These are phyloP conservation scores for Adrianichthys oophorus DNA, from an alignment of 2,797 vertebrate species.

Conservation along the genomic window DNA sequence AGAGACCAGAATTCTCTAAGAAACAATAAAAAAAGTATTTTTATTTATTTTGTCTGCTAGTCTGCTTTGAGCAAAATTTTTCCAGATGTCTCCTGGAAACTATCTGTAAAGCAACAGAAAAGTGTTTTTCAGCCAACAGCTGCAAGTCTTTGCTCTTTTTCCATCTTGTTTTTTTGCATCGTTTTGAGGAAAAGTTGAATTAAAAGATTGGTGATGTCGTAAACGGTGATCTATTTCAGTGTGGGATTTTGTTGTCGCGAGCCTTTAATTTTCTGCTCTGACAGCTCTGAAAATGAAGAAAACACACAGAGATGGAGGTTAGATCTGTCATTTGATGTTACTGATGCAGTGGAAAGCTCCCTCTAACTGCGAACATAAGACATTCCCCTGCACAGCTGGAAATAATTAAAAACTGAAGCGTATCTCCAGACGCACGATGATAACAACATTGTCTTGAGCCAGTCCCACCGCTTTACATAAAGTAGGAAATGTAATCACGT, in stretches of 20 bases:
- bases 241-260: background rate
- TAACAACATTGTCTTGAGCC: constrained; percentile 57
- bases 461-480: constrained; percentile 40
- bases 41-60: background rate
- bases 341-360: constrained; percentile 6
- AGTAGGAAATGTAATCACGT: constrained; percentile 58
- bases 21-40: background rate
- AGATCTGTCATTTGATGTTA: constrained; percentile 19
- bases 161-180: background rate
- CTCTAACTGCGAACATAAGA: constrained; percentile 20
- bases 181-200: background rate
- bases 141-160: constrained; percentile 1
- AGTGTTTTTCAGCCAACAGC: background rate
- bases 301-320: constrained; percentile 2
- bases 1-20: background rate
- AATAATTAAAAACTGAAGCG: constrained; percentile 59
- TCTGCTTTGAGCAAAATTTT: background rate
- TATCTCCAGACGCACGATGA: constrained; percentile 56
- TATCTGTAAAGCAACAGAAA: constrained; percentile 1
- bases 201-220: background rate
- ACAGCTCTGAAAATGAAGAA: constrained; percentile 3
- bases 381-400: constrained; percentile 58
- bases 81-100: background rate
- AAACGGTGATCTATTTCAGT: background rate
- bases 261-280: background rate